Conservation (phyloP, 2,888 invertebrate species). For the Epinotia bilunana region DNA sequence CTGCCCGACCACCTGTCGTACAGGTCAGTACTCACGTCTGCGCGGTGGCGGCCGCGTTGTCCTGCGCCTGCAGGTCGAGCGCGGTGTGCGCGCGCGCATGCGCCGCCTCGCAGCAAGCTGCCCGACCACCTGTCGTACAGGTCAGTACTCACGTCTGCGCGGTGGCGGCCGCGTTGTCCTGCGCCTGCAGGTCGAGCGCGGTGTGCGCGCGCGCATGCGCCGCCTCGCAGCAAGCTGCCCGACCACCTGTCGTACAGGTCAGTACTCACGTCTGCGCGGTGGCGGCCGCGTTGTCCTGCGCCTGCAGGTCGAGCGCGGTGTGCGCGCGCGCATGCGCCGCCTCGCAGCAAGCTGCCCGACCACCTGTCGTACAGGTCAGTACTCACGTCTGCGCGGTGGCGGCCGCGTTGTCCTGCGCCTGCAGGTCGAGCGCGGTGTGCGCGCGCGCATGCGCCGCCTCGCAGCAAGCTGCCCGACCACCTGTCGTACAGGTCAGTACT, state of each 20-base stretch:
- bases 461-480: too few species aligned
- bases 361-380: too few species aligned
- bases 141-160: conserved; percentile 89
- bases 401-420: conserved; percentile 97
- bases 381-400: conserved; percentile 94
- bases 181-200: conserved; percentile 94
- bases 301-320: conserved; percentile 94
- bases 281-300: conserved; percentile 96
- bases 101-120: conserved; percentile 96
- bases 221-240: too few species aligned
- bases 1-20: too few species aligned
- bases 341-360: too few species aligned
- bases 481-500: conserved; percentile 44
- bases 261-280: conserved; percentile 92
- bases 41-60: conserved; percentile 96
- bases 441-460: conserved; percentile 95
- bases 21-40: conserved; percentile 86
- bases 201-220: conserved; percentile 95
- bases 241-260: too few species aligned
- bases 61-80: conserved; percentile 95
- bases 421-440: conserved; percentile 94
- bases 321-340: conserved; percentile 94
- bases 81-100: conserved; percentile 95
- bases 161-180: conserved; percentile 96
- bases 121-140: too few species aligned